Conservation (phyloP, 2,113 vertebrate species). For the Rostratula benghalensis region DNA sequence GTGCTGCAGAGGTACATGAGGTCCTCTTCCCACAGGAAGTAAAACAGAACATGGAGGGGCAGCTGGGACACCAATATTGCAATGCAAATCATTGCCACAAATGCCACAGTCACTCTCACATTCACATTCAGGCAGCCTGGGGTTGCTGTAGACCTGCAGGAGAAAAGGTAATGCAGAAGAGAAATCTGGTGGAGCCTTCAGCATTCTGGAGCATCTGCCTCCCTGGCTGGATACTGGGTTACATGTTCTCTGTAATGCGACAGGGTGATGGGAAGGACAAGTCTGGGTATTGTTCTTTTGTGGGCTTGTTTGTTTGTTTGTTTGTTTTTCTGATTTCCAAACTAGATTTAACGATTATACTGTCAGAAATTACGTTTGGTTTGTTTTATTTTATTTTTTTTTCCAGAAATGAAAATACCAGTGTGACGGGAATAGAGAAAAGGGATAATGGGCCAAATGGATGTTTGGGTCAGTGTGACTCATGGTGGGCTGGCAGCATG, state of each 20-base stretch:
- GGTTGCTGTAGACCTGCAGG: not conserved
- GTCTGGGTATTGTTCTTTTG: not conserved
- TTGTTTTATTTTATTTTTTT: not conserved
- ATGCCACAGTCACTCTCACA: not conserved
- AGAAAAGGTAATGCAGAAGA: not conserved
- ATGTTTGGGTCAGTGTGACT: not conserved
- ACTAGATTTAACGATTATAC: not conserved
- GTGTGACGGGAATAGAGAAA: not conserved
- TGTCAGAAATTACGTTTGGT: not conserved
- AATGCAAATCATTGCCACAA: not conserved
- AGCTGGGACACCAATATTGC: not conserved
- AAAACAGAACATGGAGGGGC: not conserved
- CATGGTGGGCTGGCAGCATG: not conserved
- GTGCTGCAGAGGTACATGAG: not conserved
- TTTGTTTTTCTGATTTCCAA: not conserved
- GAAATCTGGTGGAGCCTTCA: not conserved
- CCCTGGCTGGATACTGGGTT: not conserved
- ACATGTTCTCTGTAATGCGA: not conserved
- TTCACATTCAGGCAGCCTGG: not conserved
- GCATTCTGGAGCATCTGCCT: not conserved
- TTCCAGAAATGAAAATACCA: not conserved
- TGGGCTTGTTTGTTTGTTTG: no score
- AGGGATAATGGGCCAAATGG: not conserved
- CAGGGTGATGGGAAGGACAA: not conserved
- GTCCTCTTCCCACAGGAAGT: not conserved